phyloP scores from a whole-genome alignment of 2,797 vertebrate genomes.

The Pseudopleuronectes americanus region DNA sequence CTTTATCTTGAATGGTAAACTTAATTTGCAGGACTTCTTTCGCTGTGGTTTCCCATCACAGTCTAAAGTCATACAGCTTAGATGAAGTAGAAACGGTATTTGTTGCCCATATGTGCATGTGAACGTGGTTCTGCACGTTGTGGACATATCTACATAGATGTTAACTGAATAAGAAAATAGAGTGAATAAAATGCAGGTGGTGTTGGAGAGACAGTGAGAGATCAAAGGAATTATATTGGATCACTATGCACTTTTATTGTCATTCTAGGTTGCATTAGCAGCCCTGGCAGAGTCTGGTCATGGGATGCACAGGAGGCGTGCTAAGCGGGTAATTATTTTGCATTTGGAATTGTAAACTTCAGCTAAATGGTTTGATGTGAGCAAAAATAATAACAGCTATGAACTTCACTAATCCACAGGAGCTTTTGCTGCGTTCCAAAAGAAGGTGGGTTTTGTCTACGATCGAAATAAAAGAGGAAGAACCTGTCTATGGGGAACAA shows the following conservation, averaged over 20 bases:
- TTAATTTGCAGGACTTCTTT: too few species aligned
- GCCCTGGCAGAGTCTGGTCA: constrained; percentile 8
- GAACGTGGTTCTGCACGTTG: too few species aligned
- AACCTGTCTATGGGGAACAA: fast-evolving
- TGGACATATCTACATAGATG: too few species aligned
- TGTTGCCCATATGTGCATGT: too few species aligned
- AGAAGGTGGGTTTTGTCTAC: constrained; percentile 89
- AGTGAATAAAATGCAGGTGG: too few species aligned
- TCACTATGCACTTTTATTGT: neutral
- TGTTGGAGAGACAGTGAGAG: neutral
- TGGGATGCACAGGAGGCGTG: neutral
- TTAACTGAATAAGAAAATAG: too few species aligned
- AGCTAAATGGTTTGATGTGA: neutral
- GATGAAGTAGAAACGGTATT: too few species aligned
- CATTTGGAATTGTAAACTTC: neutral
- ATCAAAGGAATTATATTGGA: neutral
- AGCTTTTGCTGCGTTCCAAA: constrained; percentile 79
- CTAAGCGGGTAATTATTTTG: constrained; percentile 61
- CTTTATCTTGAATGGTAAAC: too few species aligned
- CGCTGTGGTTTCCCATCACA: too few species aligned
- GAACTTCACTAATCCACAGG: constrained; percentile 49
- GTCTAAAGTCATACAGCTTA: too few species aligned
- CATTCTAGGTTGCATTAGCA: constrained; percentile 45
- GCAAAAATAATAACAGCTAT: neutral
- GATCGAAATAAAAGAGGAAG: constrained; percentile 82